Evolutionary conservation across 2,113 vertebrate genomes (phyloP), one percentile per base, ranked within the genome.

Genomic region (Bucco capensis): DNA sequence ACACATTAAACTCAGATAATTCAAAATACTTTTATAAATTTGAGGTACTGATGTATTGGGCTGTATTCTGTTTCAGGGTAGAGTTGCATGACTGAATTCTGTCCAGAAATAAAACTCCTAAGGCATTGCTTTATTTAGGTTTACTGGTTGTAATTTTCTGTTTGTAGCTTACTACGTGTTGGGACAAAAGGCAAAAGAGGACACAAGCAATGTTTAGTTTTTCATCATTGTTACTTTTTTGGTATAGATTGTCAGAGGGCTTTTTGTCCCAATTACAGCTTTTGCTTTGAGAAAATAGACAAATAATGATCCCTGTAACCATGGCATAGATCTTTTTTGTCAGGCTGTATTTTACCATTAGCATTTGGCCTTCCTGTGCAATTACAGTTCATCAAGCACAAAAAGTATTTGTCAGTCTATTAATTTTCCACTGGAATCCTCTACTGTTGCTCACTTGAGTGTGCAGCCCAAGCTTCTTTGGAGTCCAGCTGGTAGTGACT

Each of bases 391-490:
- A 94, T 95, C 79, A 88, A 65, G 92, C 50, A 86, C 69, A 93
- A 90, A 92, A 96, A 92, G 72, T 83, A 67, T 71, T 93, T 95
- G 89, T 62, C 95, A 94, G 85, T 83, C 86, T 94, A 89, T 94
- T 95, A 93, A 96, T 93, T 96, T 96, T 94, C 58, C 88, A 80
- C 49, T 88, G 60, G 79, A 96, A 96, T 95, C 85, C 85, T 94
- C 78, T n/a, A 86, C 89, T 93, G 91, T 67, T 93, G 51, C 87
- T 95, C 91, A 84, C n/a, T 73, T 91, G 38, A 73, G 67, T 85
- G 30, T 90, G 50, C n/a, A 90, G 91, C 76, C 88, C 84, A 86
- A 58, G 73, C 49, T 93, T 83, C 74, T 85, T 89, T 5, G 11
- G 49, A 70, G 95, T 94, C 67, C 89, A 96, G 74, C 88, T 72